phyloP scores from a whole-genome alignment of 2,113 vertebrate genomes.

The Oxyura jamaicensis region DNA sequence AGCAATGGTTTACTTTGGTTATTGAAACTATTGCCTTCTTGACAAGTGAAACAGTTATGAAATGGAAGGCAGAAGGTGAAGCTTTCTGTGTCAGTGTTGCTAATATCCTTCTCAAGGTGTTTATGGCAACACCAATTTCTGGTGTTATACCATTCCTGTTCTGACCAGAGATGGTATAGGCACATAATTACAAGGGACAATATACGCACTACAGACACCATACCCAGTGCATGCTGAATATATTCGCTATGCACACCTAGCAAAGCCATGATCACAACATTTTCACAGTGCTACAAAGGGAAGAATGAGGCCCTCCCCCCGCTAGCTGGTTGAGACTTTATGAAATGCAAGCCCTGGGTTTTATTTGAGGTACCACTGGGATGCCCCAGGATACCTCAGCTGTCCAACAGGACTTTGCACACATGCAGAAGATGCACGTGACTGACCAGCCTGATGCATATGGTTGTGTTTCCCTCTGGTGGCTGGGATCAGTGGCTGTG shows the following conservation, averaged over 20 bases:
- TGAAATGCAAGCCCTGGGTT: neutral
- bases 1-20: neutral
- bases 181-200: neutral
- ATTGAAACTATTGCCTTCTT: neutral
- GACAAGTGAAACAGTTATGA: neutral
- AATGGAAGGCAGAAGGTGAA: neutral
- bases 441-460: neutral
- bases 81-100: neutral
- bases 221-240: fast-evolving
- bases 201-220: neutral
- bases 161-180: neutral
- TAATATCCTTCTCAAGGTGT: neutral
- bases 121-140: neutral
- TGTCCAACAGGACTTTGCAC: neutral
- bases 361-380: neutral
- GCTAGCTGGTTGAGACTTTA: neutral
- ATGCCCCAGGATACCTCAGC: neutral
- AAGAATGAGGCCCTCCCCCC: fast-evolving
- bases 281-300: neutral
- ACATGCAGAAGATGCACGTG: fast-evolving
- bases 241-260: fast-evolving
- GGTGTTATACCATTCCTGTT: neutral
- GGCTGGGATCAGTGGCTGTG: neutral
- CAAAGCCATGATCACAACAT: neutral
- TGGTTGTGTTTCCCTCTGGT: slow-evolving; percentile 42